Conservation (phyloP, 1,140 invertebrate genomes). For the Trachymyrmex septentrionalis region DNA sequence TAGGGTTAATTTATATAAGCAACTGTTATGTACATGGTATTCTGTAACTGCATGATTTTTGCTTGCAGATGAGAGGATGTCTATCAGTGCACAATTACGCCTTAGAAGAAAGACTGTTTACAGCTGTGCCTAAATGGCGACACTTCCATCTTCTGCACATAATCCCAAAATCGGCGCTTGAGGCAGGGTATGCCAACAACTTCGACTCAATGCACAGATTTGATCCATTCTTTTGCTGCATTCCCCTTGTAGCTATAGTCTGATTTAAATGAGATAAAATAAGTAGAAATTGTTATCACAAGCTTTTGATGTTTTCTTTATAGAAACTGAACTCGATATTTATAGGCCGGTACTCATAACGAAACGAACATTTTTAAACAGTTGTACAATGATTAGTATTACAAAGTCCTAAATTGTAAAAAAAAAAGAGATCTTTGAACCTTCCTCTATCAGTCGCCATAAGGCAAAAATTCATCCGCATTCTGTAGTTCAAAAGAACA, state of each 20-base stretch:
- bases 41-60: slow-evolving; percentile 1
- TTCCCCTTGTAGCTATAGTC: neutral
- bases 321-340: no score
- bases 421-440: no score
- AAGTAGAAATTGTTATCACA: neutral
- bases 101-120: slow-evolving; percentile 84
- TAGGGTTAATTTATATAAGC: neutral
- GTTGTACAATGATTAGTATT: no score
- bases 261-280: neutral
- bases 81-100: slow-evolving; percentile 83
- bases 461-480: no score
- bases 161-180: slow-evolving; percentile 84
- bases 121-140: slow-evolving; percentile 84
- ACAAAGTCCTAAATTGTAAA: no score
- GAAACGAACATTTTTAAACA: no score
- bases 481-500: no score
- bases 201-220: neutral
- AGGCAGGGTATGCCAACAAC: slow-evolving; percentile 82
- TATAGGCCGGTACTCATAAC: no score
- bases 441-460: no score
- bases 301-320: neutral
- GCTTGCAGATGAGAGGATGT: slow-evolving; percentile 83
- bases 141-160: slow-evolving; percentile 82
- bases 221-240: neutral
- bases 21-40: neutral